Conservation (phyloP, 2,113 vertebrate genomes). For the Peucedramus taeniatus region DNA sequence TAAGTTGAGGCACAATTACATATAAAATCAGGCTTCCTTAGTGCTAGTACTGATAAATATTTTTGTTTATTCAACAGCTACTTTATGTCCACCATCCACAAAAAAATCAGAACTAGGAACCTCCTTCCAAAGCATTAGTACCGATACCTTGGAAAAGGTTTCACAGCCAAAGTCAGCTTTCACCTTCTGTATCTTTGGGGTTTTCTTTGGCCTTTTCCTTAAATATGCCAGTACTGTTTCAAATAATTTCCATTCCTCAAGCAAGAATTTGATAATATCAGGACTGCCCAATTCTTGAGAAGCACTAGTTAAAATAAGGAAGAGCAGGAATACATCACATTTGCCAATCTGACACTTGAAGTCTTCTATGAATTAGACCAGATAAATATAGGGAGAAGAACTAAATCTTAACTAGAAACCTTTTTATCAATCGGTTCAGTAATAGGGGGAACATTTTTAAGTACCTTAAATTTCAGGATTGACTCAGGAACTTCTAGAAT, state of each 20-base stretch:
- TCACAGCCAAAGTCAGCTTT: background rate
- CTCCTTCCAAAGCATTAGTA: background rate
- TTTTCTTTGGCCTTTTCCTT: background rate
- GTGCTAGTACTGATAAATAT: background rate
- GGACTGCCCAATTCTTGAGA: background rate
- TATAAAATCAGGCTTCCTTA: background rate
- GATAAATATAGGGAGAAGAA: background rate
- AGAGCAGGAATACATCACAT: background rate
- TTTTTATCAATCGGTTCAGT: background rate
- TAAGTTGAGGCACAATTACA: background rate
- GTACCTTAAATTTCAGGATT: background rate
- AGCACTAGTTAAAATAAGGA: background rate
- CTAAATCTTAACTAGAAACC: background rate
- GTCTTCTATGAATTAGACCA: background rate
- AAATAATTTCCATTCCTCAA: background rate
- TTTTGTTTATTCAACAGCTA: background rate
- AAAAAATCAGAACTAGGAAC: background rate
- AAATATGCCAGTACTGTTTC: background rate
- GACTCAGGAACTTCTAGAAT: background rate
- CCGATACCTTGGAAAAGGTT: background rate
- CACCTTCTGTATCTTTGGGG: background rate
- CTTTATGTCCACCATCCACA: background rate
- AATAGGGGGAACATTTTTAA: background rate
- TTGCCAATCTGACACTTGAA: background rate
- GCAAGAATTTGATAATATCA: background rate